Evolutionary conservation across 2,888 invertebrate genomes (phyloP).

Genomic region (Dexiosoma caninum): DNA sequence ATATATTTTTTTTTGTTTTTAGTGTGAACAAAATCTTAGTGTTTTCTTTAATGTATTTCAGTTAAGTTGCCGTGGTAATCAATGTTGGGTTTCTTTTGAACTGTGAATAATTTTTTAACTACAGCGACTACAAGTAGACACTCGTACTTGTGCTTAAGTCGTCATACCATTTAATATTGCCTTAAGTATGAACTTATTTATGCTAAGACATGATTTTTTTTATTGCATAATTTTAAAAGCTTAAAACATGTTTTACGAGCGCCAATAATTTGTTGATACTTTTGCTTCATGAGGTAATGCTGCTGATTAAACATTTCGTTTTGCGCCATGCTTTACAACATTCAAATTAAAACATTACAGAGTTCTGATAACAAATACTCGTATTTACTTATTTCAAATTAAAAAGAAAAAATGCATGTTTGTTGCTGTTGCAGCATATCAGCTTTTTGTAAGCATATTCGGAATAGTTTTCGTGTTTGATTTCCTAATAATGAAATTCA

Average conservation of each 20-base stretch:
- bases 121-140: neutral
- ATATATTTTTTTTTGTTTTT: too few species aligned
- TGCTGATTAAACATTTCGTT: neutral
- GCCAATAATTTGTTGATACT: constrained; percentile 25
- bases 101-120: constrained; percentile 22
- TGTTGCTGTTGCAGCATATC: neutral
- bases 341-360: too few species aligned
- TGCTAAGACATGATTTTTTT: neutral
- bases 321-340: too few species aligned
- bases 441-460: too few species aligned
- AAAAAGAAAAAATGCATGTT: too few species aligned
- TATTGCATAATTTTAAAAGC: neutral
- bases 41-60: neutral
- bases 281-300: neutral
- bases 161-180: constrained; percentile 21
- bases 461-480: too few species aligned
- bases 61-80: neutral
- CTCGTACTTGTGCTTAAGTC: constrained; percentile 8
- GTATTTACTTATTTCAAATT: too few species aligned
- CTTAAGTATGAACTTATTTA: constrained; percentile 11
- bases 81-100: neutral
- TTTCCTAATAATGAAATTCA: too few species aligned
- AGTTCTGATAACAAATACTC: too few species aligned
- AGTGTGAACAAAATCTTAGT: neutral
- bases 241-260: constrained; percentile 9